Evolutionary conservation across 2,888 invertebrate species (phyloP), one percentile per base, ranked within the genome.

Genomic region (Sipunculus nudus): DNA sequence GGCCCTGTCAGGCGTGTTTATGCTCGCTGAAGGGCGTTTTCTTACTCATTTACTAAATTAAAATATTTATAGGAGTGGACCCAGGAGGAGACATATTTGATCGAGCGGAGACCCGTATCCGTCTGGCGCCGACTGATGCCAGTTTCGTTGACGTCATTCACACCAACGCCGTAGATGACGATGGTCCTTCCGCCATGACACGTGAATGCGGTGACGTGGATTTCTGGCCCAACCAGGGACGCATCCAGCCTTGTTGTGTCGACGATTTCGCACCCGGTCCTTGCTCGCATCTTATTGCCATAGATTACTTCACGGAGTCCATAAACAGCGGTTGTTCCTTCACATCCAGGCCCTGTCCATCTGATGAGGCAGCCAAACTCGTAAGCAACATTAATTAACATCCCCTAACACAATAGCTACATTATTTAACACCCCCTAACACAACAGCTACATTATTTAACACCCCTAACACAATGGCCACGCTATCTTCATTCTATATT

Each of bases 81-180:
- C 55, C 55, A 16, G 55, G 48, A n/a, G 55, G 55, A 16, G 8
- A 6, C 21, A 1, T 2, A 3, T 55, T 52, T 25, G 47, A 49
- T 35, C 48, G 35, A 2, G 49, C 21, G 25, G 48, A 55, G 16
- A 26, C 35, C 1, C n/a, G 21, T 0, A 29, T 16, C 26, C 21
- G 55, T 3, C 38, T 55, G 1, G 47, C 21, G 29, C 31, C 45
- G 2, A 25, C 25, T 48, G 55, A 55, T 16, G 55, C 55, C 10
- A 26, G 19, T 21, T 49, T 52, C 23, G 55, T 55, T 6, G 55
- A 55, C 19, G 55, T 32, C n/a, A 55, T 49, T 2, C 55, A 55
- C 38, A n/a, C 21, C 3, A 48, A 55, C 55, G 35, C 55, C 2
- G 3, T 1, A 2, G n/a, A n/a, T n/a, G 55, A 47, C 8, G 25